Evolutionary conservation across 2,888 invertebrate species (phyloP).

Genomic region (Eupeodes latifasciatus): DNA sequence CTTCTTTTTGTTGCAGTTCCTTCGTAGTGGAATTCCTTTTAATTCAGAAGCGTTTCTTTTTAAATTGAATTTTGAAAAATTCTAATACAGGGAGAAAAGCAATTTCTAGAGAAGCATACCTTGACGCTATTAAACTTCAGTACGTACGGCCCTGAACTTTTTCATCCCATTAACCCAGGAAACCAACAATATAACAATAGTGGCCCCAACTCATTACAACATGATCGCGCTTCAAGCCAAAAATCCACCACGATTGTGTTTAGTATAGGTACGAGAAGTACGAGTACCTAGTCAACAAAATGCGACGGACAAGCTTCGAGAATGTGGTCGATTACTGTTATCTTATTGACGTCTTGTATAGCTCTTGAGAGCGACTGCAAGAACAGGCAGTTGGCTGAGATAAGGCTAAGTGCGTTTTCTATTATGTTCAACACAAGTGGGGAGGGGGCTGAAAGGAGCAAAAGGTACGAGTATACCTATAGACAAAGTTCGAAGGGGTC

Average conservation of each 20-base stretch:
- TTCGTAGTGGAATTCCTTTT: too few species aligned
- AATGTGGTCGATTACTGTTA: slow-evolving; percentile 74
- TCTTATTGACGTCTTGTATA: slow-evolving; percentile 72
- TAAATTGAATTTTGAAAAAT: too few species aligned
- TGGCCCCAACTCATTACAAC: slow-evolving; percentile 56
- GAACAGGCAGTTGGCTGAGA: slow-evolving; percentile 51
- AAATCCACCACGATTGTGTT: slow-evolving; percentile 43
- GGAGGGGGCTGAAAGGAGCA: neutral
- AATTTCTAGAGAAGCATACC: neutral
- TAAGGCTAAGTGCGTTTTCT: slow-evolving; percentile 76
- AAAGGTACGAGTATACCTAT: neutral
- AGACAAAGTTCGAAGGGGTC: slow-evolving; percentile 54
- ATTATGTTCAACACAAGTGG: slow-evolving; percentile 62
- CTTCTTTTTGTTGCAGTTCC: too few species aligned
- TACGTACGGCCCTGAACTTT: slow-evolving; percentile 3
- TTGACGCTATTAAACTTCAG: neutral
- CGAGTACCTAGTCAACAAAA: slow-evolving; percentile 14
- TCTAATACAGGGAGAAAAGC: too few species aligned
- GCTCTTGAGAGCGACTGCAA: slow-evolving; percentile 34
- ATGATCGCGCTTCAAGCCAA: slow-evolving; percentile 46
- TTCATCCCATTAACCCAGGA: slow-evolving; percentile 17
- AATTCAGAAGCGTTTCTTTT: too few species aligned
- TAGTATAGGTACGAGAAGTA: neutral
- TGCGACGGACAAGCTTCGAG: slow-evolving; percentile 68
- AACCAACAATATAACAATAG: slow-evolving; percentile 16